Evolutionary conservation across 2,888 invertebrate species (phyloP).

Genomic region (Abscondita cerata): DNA sequence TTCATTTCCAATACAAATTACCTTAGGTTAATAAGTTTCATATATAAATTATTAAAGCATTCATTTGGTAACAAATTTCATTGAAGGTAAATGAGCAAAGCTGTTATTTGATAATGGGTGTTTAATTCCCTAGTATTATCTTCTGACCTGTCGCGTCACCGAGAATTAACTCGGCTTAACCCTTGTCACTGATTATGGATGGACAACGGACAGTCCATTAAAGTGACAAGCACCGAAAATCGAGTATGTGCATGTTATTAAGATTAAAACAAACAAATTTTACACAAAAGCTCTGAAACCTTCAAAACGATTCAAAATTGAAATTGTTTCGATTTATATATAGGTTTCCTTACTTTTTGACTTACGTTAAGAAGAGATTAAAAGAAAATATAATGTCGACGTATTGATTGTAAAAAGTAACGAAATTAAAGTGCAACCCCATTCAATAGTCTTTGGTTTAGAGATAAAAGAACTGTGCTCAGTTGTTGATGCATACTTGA

Average conservation of each 20-base stretch:
- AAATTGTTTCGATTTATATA: too few species aligned
- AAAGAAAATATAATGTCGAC: too few species aligned
- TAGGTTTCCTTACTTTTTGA: too few species aligned
- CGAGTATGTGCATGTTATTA: conserved; percentile 25
- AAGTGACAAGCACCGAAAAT: conserved; percentile 30
- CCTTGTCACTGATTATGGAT: conserved; percentile 34
- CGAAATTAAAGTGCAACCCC: background rate
- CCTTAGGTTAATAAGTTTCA: too few species aligned
- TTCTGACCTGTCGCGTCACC: conserved; percentile 33
- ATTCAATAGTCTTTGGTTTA: background rate
- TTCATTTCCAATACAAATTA: too few species aligned
- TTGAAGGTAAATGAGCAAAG: conserved; percentile 19
- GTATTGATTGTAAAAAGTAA: background rate
- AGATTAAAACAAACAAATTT: conserved; percentile 4
- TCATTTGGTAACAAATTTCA: conserved; percentile 9
- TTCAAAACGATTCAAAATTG: too few species aligned
- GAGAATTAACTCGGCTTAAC: conserved; percentile 36
- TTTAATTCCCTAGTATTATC: conserved; percentile 35
- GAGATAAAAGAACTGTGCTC: background rate
- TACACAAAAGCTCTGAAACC: too few species aligned
- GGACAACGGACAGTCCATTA: conserved; percentile 37
- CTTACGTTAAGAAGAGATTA: too few species aligned
- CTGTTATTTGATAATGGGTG: conserved; percentile 32
- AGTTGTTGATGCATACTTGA: conserved; percentile 6
- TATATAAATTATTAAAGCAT: conserved; percentile 9